These are phyloP conservation scores for Strix uralensis DNA, from an alignment of 2,113 vertebrate genomes.

Conservation along the genomic window DNA sequence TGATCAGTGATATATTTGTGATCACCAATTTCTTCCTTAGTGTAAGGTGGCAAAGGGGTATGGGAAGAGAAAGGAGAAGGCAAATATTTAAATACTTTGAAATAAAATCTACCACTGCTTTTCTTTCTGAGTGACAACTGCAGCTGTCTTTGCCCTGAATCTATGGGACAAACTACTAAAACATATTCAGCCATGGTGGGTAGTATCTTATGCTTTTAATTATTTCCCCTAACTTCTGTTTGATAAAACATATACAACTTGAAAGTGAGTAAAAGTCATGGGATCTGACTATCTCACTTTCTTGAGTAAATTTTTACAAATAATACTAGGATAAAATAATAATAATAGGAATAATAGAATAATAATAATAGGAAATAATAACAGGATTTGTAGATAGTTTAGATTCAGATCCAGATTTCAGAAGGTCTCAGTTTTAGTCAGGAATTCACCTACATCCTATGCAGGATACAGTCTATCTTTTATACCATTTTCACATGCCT, in stretches of 20 bases:
- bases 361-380: not conserved
- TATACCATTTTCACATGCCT: not conserved
- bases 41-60: not conserved
- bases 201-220: not conserved
- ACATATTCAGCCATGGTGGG: not conserved
- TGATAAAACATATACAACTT: not conserved
- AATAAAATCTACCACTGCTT: not conserved
- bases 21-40: not conserved
- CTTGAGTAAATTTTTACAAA: not conserved
- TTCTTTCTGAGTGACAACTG: not conserved
- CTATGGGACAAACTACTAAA: not conserved
- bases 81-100: not conserved
- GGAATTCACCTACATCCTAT: not conserved
- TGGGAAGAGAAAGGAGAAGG: not conserved
- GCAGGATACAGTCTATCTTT: not conserved
- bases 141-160: not conserved
- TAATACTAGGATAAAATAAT: not conserved
- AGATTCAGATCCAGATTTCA: not conserved
- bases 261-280: not conserved
- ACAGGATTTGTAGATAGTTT: not conserved
- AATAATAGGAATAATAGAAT: not conserved
- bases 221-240: not conserved
- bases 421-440: not conserved
- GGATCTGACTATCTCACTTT: not conserved
- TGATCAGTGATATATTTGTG: not conserved